Evolutionary conservation across 1,140 invertebrate species (phyloP).

Genomic region (Meteorus sp.): DNA sequence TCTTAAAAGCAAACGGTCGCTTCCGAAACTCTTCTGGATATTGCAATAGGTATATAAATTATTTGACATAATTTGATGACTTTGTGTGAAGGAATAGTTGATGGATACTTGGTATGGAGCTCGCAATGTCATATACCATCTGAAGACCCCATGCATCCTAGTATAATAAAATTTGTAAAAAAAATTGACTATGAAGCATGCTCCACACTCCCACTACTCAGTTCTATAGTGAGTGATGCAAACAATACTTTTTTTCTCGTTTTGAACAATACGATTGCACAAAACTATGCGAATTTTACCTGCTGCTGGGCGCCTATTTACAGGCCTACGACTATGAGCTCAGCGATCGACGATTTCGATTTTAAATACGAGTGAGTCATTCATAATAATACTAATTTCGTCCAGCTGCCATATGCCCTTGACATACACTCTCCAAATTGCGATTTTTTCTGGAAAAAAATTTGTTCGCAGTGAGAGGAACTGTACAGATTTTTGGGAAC

Average conservation of each 20-base stretch:
- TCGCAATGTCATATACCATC: conserved; percentile 70
- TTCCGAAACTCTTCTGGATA: too few species aligned
- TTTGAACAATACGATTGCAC: conserved; percentile 42
- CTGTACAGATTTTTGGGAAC: conserved; percentile 53
- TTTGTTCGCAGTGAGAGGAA: conserved; percentile 45
- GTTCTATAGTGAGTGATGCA: conserved; percentile 50
- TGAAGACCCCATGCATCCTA: conserved; percentile 68
- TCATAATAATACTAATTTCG: too few species aligned
- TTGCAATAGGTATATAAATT: too few species aligned
- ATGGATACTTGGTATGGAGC: conserved; percentile 69
- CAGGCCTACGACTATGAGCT: conserved; percentile 38
- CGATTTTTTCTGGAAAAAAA: conserved; percentile 5
- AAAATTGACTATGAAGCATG: conserved; percentile 64
- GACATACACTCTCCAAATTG: conserved; percentile 14
- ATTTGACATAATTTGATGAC: too few species aligned
- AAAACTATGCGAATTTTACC: conserved; percentile 38
- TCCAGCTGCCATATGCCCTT: too few species aligned
- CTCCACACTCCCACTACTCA: conserved; percentile 55
- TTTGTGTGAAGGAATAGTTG: conserved; percentile 31
- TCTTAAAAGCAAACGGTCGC: too few species aligned
- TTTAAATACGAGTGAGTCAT: conserved; percentile 59
- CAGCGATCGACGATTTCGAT: conserved; percentile 45
- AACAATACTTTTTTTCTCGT: conserved; percentile 40
- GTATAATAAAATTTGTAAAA: conserved; percentile 64
- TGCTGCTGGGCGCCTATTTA: conserved; percentile 64